Evolutionary conservation across 2,888 invertebrate species (phyloP), one percentile per base, ranked within the genome.

Genomic region (Eilema griseolum): DNA sequence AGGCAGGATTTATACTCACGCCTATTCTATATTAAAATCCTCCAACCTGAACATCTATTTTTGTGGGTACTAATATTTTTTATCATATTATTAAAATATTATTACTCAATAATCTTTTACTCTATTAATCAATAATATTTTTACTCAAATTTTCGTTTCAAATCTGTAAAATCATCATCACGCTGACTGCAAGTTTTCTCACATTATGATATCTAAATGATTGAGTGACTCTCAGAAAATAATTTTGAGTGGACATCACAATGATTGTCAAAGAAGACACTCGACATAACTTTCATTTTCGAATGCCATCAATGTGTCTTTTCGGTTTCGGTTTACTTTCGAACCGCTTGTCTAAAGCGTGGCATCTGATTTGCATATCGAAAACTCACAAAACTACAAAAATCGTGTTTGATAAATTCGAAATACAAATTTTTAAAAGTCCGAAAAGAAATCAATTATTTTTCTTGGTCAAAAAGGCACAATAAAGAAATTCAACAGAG

Each of bases 201-300:
- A 4, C 52, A 20, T 8, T 2, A n/a, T 10, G n/a, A 46, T 52
- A 2, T 52, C 20, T 52, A n/a, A 52, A 52, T n/a, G 52, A n/a
- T 52, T n/a, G n/a, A n/a, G n/a, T n/a, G 20, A 52, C 10, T 10
- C 52, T 52, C 2, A 7, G n/a, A 52, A 52, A n/a, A 52, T n/a
- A 52, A n/a, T 52, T n/a, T 52, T n/a, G 52, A 52, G 52, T 52
- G 52, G n/a, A 20, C 52, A 52, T 52, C 52, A 52, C 52, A 52
- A n/a, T 20, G 52, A 52, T 52, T 4, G 12, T 14, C 57, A 59
- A 59, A 26, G 23, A 23, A 23, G 23, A 59, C 57, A 59, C 24
- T 59, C n/a, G 52, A n/a, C 8, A n/a, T 59, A 59, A 59, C 57
- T 59, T 59, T 59, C 57, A 26, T 59, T 59, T 59, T 59, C 57